A percentile compares a stretch with the other conserved stretches of the same genome.
phyloP scores from a whole-genome alignment of 2,113 vertebrate genomes.

The Delphinapterus leucas region DNA sequence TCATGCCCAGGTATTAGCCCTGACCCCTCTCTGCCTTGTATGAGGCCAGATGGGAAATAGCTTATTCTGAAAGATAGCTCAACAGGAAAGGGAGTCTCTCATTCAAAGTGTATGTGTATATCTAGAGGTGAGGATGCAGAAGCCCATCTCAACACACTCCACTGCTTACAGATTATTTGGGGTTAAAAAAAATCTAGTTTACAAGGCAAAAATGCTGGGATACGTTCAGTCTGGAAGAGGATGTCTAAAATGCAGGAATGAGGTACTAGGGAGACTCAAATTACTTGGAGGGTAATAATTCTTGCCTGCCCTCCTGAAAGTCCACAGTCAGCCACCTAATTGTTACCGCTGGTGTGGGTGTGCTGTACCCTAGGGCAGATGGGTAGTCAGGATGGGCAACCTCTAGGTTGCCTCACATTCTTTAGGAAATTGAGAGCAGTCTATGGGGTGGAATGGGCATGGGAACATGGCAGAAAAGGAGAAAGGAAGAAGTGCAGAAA shows the following conservation, averaged over 20 bases:
- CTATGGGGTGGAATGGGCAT: not conserved
- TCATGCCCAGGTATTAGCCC: not conserved
- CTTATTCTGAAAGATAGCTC: not conserved
- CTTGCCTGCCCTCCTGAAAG: not conserved
- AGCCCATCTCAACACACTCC: not conserved
- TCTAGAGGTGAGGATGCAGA: not conserved
- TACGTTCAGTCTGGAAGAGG: not conserved
- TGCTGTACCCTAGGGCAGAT: not conserved
- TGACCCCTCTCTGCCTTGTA: not conserved
- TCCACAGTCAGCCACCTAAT: not conserved
- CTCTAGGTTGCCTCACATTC: not conserved
- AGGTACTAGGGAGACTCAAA: not conserved
- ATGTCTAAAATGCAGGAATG: not conserved
- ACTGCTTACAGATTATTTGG: not conserved
- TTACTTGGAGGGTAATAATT: not conserved
- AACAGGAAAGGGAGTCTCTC: not conserved
- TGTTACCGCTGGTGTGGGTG: not conserved
- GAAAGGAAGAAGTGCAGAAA: not conserved
- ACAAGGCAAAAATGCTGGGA: conserved; percentile 15
- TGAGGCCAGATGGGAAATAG: not conserved
- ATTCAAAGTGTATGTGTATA: not conserved
- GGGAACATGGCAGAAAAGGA: not conserved
- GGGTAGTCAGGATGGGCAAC: not conserved
- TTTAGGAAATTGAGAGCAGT: not conserved
- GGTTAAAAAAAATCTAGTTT: not conserved